Evolutionary conservation across 37 sponge, comb jelly and placozoan species (phyloP), one percentile per base, ranked within the genome.

Genomic region (Eunapius fragilis): DNA sequence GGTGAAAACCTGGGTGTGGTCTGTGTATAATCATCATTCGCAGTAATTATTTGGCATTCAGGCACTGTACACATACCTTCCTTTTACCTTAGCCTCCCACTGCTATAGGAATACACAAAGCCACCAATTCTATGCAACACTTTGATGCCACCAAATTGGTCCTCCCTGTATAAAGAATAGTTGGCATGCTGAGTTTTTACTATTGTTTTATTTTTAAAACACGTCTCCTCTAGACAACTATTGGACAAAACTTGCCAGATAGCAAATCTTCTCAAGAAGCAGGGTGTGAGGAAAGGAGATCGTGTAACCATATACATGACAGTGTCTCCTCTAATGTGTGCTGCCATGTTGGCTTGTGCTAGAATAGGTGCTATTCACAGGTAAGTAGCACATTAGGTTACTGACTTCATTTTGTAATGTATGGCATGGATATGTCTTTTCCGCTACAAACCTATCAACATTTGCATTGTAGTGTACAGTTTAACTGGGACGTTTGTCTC

Each of bases 311-410:
- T 97, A 74, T 97, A 97, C 70, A 89, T 97, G 92, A 93, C 98
- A 23, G 95, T 95, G 93, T 85, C 87, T 22, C 87, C 95, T 80
- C 82, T 94, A 68, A 81, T 88, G 25, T 88, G 89, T 25, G 90
- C 95, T 32, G 75, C 96, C 85, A 95, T 97, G 94, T 70, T 97
- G 76, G 98, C 94, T 69, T 97, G 98, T 93, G 94, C 98, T n/a
- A 72, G 98, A 3, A 92, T 97, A 36, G 98, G 98, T 81, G 98
- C 98, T 72, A 80, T 95, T 17, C 98, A 97, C 81, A 90, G 92
- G 96, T 96, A 31, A 48, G 95, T 28, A 31, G n/a, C n/a, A n/a
- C n/a, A n/a, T n/a, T n/a, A n/a, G n/a, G n/a, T n/a, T n/a, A n/a
- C n/a, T n/a, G n/a, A n/a, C n/a, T n/a, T n/a, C n/a, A n/a, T n/a